These are phyloP conservation scores for Lepidonotus clava DNA, from an alignment of 2,888 invertebrate species.

Conservation along the genomic window DNA sequence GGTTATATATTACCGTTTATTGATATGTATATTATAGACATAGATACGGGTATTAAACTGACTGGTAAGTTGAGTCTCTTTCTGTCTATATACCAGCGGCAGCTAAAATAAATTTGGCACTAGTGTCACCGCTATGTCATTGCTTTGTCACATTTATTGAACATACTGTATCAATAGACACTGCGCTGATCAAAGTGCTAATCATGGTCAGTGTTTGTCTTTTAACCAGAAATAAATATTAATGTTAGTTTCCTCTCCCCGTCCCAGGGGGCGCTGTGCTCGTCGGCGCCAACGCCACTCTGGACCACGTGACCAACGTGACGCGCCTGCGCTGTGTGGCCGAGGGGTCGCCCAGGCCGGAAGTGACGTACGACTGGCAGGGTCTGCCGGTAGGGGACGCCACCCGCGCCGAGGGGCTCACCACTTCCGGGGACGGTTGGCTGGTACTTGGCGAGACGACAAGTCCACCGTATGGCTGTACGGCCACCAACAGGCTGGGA, in stretches of 20 bases:
- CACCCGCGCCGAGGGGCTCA: neutral
- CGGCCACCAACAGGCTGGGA: neutral
- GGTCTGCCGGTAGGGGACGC: slow-evolving; percentile 16
- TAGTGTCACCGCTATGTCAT: too few species aligned
- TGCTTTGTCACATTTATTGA: too few species aligned
- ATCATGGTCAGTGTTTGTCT: neutral
- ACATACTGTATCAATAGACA: too few species aligned
- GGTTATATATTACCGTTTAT: too few species aligned
- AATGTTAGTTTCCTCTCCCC: neutral
- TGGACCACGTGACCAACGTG: neutral
- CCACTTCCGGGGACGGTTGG: neutral
- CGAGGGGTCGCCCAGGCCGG: neutral
- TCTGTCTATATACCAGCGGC: too few species aligned
- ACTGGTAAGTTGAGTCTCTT: too few species aligned
- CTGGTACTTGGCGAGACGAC: neutral
- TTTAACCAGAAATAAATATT: neutral
- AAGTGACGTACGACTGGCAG: slow-evolving; percentile 17
- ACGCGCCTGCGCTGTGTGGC: slow-evolving; percentile 38
- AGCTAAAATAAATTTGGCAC: too few species aligned
- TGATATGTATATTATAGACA: too few species aligned
- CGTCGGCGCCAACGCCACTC: neutral
- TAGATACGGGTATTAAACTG: too few species aligned
- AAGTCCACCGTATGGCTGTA: slow-evolving; percentile 28
- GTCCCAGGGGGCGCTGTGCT: slow-evolving; percentile 21
- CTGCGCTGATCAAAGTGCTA: too few species aligned